Base-by-base conservation (phyloP, 1,140 invertebrate species). In the Venustaconcha ellipsiformis region DNA sequence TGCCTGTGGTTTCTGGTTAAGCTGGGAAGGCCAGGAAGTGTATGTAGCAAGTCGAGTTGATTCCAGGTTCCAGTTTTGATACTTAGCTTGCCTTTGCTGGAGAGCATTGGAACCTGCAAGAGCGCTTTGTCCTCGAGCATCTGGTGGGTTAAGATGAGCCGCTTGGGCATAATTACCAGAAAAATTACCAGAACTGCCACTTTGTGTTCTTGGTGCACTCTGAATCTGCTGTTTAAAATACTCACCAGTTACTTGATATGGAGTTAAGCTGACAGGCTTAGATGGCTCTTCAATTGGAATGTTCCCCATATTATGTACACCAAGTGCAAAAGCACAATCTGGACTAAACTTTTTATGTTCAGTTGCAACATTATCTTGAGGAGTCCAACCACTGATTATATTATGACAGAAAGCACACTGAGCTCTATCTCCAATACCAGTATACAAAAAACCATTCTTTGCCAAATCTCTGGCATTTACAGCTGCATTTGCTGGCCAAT, bases 351-450 rank as follows among this genome's bases (percentile, higher is more conserved):
- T 92, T 67, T 93, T 90, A 86, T 98, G 96, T 86, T 97, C 95
- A 66, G 90, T 88, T 76, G 94, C 92, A 15, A 96, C 95, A 84
- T 92, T 92, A 91, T 94, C 95, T 70, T 92, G 94, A 76, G 82
- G 87, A 88, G 93, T 93, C 96, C 94, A 98, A 81, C 93, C 92
- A 77, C 91, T 92, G 80, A 94, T 91, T 57, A 96, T 90, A 69
- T 93, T 95, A 81, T 92, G 92, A 89, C 95, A 97, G 92, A 94
- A 97, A 11, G 93, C 94, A 91, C 97, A 98, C 80, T 95, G 92
- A 0, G 97, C 95, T 87, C 94, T 90, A 83, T 94, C 93, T 20
- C 76, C 78, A 37, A 76, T 70, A 63, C 81, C 80, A 14, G 56
- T 72, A 66, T 94, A 95, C 86, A 93, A 96, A 90, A 97, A 96